These are phyloP conservation scores for Perodicticus potto DNA, from an alignment of 2,797 vertebrate species.

Conservation along the genomic window DNA sequence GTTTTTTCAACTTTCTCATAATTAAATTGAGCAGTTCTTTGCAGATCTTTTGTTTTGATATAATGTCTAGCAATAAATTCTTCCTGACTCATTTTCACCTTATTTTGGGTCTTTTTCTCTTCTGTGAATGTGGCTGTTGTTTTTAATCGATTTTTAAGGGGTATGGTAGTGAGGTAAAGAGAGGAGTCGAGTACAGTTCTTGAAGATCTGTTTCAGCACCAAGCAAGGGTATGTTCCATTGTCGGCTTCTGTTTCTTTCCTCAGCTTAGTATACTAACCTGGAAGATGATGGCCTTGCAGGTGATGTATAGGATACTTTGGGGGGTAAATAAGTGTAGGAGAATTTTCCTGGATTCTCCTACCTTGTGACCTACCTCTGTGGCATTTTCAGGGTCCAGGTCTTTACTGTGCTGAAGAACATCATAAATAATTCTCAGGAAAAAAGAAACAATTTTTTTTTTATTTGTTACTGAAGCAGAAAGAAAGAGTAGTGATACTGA, in stretches of 20 bases:
- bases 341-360: background rate
- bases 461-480: background rate
- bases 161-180: background rate
- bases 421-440: background rate
- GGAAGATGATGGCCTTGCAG: background rate
- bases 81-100: background rate
- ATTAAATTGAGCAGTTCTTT: background rate
- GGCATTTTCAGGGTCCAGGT: background rate
- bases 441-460: background rate
- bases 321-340: background rate
- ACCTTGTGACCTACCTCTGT: background rate
- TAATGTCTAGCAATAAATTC: background rate
- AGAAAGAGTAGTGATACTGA: background rate
- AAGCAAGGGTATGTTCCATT: background rate
- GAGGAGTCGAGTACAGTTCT: background rate
- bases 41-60: slow-evolving; percentile 25
- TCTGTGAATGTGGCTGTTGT: background rate
- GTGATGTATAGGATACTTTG: background rate
- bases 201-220: background rate
- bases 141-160: background rate
- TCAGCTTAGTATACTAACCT: background rate
- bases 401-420: background rate
- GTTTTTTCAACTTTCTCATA: background rate
- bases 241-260: background rate
- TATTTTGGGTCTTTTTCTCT: background rate